Evolutionary conservation across 1,140 invertebrate genomes (phyloP).

Genomic region (Phymastichus coffea): DNA sequence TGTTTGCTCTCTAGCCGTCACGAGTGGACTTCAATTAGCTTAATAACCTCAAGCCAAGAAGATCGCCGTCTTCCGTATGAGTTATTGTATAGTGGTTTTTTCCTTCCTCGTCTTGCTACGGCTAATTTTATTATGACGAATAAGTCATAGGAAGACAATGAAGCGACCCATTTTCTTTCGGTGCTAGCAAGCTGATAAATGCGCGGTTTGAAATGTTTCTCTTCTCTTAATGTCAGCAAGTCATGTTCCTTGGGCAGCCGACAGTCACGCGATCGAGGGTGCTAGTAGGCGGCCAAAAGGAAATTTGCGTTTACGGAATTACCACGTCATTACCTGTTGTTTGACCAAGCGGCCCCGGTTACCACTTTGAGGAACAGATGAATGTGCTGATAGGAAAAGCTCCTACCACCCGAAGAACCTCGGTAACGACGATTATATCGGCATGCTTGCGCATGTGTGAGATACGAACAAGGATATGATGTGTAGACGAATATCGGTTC

Average conservation of each 20-base stretch:
- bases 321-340: slow-evolving; percentile 40
- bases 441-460: too few species aligned
- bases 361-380: slow-evolving; percentile 11
- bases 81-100: too few species aligned
- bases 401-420: slow-evolving; percentile 35
- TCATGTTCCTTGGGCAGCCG: slow-evolving; percentile 10
- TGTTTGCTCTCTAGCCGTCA: slow-evolving; percentile 3
- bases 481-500: too few species aligned
- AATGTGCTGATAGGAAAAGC: slow-evolving; percentile 21
- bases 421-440: too few species aligned
- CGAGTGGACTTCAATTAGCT: slow-evolving; percentile 20
- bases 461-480: too few species aligned
- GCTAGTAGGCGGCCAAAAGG: too few species aligned
- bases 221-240: not conserved
- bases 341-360: slow-evolving; percentile 9
- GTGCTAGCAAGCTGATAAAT: too few species aligned
- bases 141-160: too few species aligned
- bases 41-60: slow-evolving; percentile 8
- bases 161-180: too few species aligned
- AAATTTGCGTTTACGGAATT: slow-evolving; percentile 53
- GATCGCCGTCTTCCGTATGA: not conserved
- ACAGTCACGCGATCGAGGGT: not conserved
- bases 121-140: too few species aligned
- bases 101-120: too few species aligned
- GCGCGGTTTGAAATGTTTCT: too few species aligned